Evolutionary conservation across 2,797 vertebrate species (phyloP), one percentile per base, ranked within the genome.

Genomic region (Champsocephalus gunnari): DNA sequence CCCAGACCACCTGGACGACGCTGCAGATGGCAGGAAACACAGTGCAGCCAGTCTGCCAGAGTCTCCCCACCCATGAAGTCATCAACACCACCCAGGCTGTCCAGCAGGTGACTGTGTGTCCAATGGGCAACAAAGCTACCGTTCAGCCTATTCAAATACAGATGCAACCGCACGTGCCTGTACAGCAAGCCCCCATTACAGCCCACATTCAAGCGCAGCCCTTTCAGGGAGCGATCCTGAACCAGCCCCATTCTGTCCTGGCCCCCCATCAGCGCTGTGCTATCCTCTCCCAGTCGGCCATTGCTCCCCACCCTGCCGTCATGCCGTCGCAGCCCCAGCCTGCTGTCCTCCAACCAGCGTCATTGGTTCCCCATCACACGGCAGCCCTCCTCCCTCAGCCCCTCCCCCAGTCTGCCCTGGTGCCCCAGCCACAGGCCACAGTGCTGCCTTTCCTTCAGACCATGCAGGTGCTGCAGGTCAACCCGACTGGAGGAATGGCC

Each of bases 1-100:
- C 98, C 2, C 98, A 99, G 92, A 99, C 98, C 9, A 99, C 98
- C 0, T 99, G 98, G 98, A 99, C 98, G 19, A 99, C 98, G 11
- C 88, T 99, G 89, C 98, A 99, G 71, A 93, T 99, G 81, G 94
- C 96, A 0, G 97, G 97, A 63, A 99, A 97, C 88, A 99, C 97
- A 0, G 96, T 99, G 65, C 98, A 98, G 85, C 97, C 98, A 2
- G 93, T 99, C 89, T 56, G 95, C 92, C 69, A 92, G 93, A 88
- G 88, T 81, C 89, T 96, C 79, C 88, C 96, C 44, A 81, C 94
- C 9, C 87, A 94, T 48, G 85, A 93, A 50, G 77, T 86, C 71
- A 84, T 82, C 78, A 91, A 81, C 86, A 87, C 90, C 80, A 83
- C 93, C 47, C 89, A 91, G 68, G 71, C 89, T 62, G 77, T 93